Base-by-base conservation (phyloP, 2,113 vertebrate species). In the Neomonachus schauinslandi region DNA sequence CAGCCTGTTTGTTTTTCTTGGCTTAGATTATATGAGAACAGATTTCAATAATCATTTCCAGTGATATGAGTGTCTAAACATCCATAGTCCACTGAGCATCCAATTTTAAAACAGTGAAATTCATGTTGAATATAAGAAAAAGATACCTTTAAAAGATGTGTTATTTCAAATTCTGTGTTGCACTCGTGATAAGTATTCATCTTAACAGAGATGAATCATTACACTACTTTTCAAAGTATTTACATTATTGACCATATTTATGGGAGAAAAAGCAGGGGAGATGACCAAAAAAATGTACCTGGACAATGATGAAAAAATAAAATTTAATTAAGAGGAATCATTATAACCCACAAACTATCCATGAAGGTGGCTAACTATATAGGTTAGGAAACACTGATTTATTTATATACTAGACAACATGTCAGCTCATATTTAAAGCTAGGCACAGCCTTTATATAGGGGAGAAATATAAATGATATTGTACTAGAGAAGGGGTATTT, bases 11-110 rank as follows among this genome's bases (percentile, higher is more conserved):
- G 13, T 81, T 94, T 89, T 55, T 28, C 28, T 26, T 42, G 33
- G 4, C 8, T 93, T 91, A 72, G 0, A 39, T 72, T 42, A 85
- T 49, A 91, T 2, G 8, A 61, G 22, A 91, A 94, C 14, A 15
- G 2, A 82, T 91, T 97, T 95, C 88, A 72, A 49, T 94, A 92
- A 89, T 91, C 26, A 89, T 63, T 89, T 63, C n/a, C 86, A 71
- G 59, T 79, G 15, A 97, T 39, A 33, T 0, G 1, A 71, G 0
- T 79, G 1, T 33, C 53, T 59, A 90, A 89, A 91, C 4, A 90
- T 19, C 39, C 57, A 77, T 42, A 31, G 12, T 24, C 3, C 4
- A 49, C 14, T 77, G 22, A 85, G 8, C 46, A 67, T 67, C 4
- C 7, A 55, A 72, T 82, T 84, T 92, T 59, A 88, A 89, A 71